Percentiles rank a stretch among this genome's conserved stretches.
phyloP scores from a whole-genome alignment of 2,888 invertebrate genomes.

The Halictus quadricinctus region DNA sequence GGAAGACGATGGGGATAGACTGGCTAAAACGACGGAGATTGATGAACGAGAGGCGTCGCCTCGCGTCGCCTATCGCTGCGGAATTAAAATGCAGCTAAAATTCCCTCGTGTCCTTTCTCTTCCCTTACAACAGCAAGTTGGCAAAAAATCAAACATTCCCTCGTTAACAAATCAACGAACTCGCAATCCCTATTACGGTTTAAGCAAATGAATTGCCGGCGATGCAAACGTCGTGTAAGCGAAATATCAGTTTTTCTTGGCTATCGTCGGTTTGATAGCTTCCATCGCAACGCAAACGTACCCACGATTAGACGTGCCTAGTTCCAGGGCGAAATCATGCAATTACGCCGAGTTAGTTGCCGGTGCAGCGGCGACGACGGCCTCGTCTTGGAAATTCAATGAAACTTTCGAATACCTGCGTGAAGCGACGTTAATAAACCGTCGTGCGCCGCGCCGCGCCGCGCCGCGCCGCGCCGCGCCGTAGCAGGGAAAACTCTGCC shows the following conservation, averaged over 20 bases:
- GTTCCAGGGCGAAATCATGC: background rate
- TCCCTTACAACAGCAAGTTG: background rate
- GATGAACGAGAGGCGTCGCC: constrained; percentile 65
- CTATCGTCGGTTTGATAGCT: background rate
- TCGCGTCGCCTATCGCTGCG: constrained; percentile 64
- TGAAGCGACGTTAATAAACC: constrained; percentile 28
- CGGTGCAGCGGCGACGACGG: background rate
- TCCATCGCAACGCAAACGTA: background rate
- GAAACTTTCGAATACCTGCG: constrained; percentile 24
- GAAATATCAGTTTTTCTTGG: background rate
- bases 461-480: background rate
- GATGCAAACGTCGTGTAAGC: too few relatives aligned
- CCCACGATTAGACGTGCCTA: background rate
- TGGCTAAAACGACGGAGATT: constrained; percentile 67
- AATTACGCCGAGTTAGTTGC: constrained; percentile 22
- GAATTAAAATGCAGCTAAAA: constrained; percentile 72
- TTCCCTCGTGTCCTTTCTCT: constrained; percentile 40
- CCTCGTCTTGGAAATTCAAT: constrained; percentile 24
- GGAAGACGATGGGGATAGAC: constrained; percentile 48
- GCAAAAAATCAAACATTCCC: background rate
- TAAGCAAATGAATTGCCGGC: too few relatives aligned
- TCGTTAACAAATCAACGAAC: background rate
- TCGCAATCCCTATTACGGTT: background rate
- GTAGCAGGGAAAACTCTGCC: background rate
- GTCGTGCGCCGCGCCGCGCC: background rate